Evolutionary conservation across 2,113 vertebrate genomes (phyloP).

Genomic region (Caretta caretta): DNA sequence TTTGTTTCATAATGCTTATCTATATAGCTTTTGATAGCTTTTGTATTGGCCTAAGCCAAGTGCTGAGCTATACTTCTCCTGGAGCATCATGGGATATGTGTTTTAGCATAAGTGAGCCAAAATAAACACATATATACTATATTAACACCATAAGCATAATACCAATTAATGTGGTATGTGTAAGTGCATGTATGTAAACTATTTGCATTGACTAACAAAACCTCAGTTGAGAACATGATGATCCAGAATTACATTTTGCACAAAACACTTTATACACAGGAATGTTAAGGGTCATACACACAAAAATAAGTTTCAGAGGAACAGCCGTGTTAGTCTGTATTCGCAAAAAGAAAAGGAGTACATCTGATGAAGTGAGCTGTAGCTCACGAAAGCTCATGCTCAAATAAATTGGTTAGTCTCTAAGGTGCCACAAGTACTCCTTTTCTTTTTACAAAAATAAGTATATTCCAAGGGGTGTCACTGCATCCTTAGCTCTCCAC

Average conservation of each 20-base stretch:
- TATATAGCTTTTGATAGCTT: background rate
- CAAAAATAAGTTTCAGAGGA: background rate
- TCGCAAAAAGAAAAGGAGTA: too few relatives aligned
- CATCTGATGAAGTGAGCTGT: too few relatives aligned
- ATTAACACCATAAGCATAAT: background rate
- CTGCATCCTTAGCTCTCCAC: background rate
- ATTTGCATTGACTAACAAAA: background rate
- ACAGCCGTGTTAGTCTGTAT: too few relatives aligned
- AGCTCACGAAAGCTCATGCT: too few relatives aligned
- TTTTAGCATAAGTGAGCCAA: background rate
- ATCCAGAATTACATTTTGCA: constrained; percentile 19
- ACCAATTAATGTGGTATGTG: background rate
- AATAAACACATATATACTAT: background rate
- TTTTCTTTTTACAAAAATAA: background rate
- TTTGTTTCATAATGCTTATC: background rate
- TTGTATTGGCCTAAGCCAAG: background rate
- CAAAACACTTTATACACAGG: background rate
- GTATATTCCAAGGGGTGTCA: background rate
- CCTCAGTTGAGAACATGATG: background rate
- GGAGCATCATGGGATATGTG: background rate
- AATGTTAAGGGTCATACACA: background rate
- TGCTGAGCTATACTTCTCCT: background rate
- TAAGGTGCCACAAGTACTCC: too few relatives aligned
- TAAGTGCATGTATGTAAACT: background rate
- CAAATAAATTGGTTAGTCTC: too few relatives aligned